A percentile compares a stretch with the other conserved stretches of the same genome.
These are phyloP conservation scores for Octomys mimax DNA, from an alignment of 2,797 vertebrate genomes.

Conservation along the genomic window DNA sequence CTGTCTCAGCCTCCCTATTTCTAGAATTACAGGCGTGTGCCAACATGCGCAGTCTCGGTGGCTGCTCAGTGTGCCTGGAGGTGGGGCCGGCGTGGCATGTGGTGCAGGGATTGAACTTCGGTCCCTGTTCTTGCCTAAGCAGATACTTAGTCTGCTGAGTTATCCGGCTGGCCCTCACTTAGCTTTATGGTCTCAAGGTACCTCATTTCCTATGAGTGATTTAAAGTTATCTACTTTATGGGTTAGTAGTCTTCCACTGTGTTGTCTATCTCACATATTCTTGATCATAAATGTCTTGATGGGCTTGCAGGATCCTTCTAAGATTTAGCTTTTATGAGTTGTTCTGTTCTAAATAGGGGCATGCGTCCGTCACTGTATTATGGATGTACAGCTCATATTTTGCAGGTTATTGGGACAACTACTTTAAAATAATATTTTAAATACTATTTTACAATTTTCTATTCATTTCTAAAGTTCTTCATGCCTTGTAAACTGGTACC, in stretches of 20 bases:
- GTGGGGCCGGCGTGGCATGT: too few relatives aligned
- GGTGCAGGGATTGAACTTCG: too few relatives aligned
- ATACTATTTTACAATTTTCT: background rate
- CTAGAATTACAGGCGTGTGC: too few relatives aligned
- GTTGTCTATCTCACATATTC: background rate
- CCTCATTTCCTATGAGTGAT: background rate
- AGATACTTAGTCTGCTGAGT: too few relatives aligned
- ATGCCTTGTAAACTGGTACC: background rate
- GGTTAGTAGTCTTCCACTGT: background rate
- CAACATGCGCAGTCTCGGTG: too few relatives aligned
- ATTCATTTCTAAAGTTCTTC: background rate
- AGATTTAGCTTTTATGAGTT: background rate
- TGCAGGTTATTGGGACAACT: background rate
- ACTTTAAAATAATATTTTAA: background rate
- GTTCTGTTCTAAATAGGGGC: background rate
- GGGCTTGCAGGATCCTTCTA: background rate
- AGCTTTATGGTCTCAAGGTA: background rate
- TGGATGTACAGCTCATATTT: background rate
- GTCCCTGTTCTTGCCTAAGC: too few relatives aligned
- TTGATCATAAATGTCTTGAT: background rate
- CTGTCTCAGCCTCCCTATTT: too few relatives aligned
- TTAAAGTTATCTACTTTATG: background rate
- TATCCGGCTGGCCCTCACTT: too few relatives aligned
- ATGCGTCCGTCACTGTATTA: background rate
- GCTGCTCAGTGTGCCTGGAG: too few relatives aligned